Base-by-base conservation (phyloP, 2,797 vertebrate genomes). In the Enteromius thamalakanensis region DNA sequence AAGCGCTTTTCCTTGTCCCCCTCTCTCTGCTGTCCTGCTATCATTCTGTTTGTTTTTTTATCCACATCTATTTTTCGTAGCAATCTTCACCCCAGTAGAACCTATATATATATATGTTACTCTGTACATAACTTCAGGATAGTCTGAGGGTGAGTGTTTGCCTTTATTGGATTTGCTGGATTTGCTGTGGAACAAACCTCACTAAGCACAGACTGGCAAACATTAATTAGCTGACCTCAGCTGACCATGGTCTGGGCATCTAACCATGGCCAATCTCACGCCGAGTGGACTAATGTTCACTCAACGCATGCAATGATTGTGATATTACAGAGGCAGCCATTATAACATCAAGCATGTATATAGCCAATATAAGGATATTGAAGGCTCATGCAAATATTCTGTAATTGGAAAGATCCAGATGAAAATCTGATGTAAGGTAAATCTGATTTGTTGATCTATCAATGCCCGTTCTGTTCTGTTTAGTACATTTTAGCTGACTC, bases 151-250 rank as follows among this genome's bases (percentile, higher is more conserved):
- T 1, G 42, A 83, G 42, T 62, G 23, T 53, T 80, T 71, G 70
- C 77, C 80, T 74, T 84, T 86, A 87, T 86, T 86, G 82, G 82
- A 88, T 88, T 87, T 69, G 8, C 15, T 86, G 86, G 87, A 88
- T 90, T 91, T 90, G 85, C 85, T 55, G 69, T 81, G 87, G 89
- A 89, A 90, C 84, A 90, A 72, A 74, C 42, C 51, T 85, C 51
- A 77, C 62, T 81, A 84, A 87, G 80, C n/a, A 29, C 53, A 81
- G 26, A 80, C 75, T 62, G 51, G 85, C 69, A 77, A 42, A 87
- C 83, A 65, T 85, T 84, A 83, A 84, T 70, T 84, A 82, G 87
- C 51, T 72, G 82, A 83, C 72, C 74, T 85, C 60, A 78, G 26
- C 26, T 26, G 26, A 26, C 26, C 55, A 74, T 83, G 81, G 80